A percentile compares a stretch with the other conserved stretches of the same genome.
phyloP scores from a whole-genome alignment of 2,113 vertebrate genomes.

The Pogona vitticeps region DNA sequence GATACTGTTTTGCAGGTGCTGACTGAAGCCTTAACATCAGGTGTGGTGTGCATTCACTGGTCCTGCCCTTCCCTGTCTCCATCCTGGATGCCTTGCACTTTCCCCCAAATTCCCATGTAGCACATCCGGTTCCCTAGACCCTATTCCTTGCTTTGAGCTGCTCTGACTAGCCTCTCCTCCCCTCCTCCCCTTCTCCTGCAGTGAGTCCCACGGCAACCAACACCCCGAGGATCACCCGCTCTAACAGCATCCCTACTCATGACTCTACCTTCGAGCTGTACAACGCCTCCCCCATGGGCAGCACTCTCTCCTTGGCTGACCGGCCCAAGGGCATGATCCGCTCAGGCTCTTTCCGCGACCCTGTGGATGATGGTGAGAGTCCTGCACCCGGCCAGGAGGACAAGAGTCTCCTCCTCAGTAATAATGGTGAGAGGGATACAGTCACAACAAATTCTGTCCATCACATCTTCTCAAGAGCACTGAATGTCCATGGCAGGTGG shows the following conservation, averaged over 20 bases:
- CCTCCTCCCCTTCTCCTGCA: slow-evolving; percentile 67
- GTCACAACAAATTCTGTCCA: neutral
- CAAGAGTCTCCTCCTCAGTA: slow-evolving; percentile 13
- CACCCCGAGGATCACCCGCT: slow-evolving; percentile 91
- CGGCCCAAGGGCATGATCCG: slow-evolving; percentile 94
- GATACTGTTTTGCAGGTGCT: neutral
- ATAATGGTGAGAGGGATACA: neutral
- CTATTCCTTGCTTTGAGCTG: slow-evolving; percentile 30
- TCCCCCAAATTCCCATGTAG: neutral
- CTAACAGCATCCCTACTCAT: slow-evolving; percentile 96
- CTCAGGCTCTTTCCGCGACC: slow-evolving; percentile 94
- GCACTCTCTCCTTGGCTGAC: slow-evolving; percentile 92
- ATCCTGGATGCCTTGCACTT: slow-evolving; percentile 9
- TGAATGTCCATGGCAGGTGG: neutral
- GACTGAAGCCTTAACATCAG: neutral
- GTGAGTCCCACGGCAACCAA: slow-evolving; percentile 83
- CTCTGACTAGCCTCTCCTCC: slow-evolving; percentile 52
- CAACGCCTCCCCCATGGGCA: slow-evolving; percentile 88
- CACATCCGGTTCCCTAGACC: slow-evolving; percentile 10
- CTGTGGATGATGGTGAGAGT: slow-evolving; percentile 88
- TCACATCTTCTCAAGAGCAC: neutral
- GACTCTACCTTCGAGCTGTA: slow-evolving; percentile 92
- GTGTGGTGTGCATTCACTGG: neutral
- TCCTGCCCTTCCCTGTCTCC: neutral
- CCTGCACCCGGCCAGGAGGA: slow-evolving; percentile 20